phyloP scores from a whole-genome alignment of 2,113 vertebrate species.

The Lota lota region DNA sequence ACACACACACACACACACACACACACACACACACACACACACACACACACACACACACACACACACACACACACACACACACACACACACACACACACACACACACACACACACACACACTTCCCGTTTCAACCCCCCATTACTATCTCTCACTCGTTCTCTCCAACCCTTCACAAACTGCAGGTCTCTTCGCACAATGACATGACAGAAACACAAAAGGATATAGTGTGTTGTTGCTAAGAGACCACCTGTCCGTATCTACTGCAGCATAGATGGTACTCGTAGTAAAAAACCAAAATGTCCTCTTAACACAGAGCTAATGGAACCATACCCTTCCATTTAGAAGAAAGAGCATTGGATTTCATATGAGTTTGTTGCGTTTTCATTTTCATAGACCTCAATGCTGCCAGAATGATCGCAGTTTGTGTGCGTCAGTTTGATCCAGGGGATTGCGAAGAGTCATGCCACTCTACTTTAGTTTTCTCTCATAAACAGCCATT shows the following conservation, averaged over 20 bases:
- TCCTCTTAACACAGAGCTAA: conserved; percentile 36
- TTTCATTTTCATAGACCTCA: too few species aligned
- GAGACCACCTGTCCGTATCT: conserved; percentile 77
- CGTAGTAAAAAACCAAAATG: conserved; percentile 39
- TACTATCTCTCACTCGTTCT: not conserved
- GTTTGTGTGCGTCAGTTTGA: not conserved
- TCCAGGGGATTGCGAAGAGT: not conserved
- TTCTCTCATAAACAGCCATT: conserved; percentile 27
- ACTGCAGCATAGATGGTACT: conserved; percentile 58
- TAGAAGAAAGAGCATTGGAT: not conserved
- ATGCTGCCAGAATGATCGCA: too few species aligned
- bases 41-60: too few species aligned
- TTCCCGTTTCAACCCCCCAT: too few species aligned
- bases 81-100: too few species aligned
- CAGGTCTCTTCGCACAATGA: conserved; percentile 35
- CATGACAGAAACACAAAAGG: conserved; percentile 68
- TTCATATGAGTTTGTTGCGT: too few species aligned
- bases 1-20: too few species aligned
- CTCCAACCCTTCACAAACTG: conserved; percentile 28
- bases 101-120: too few species aligned
- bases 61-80: too few species aligned
- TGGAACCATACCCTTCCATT: conserved; percentile 44
- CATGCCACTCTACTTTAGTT: conserved; percentile 31
- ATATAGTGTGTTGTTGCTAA: conserved; percentile 76
- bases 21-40: too few species aligned